Evolutionary conservation across 2,113 vertebrate genomes (phyloP).

Genomic region (Actenoides lindsayi): DNA sequence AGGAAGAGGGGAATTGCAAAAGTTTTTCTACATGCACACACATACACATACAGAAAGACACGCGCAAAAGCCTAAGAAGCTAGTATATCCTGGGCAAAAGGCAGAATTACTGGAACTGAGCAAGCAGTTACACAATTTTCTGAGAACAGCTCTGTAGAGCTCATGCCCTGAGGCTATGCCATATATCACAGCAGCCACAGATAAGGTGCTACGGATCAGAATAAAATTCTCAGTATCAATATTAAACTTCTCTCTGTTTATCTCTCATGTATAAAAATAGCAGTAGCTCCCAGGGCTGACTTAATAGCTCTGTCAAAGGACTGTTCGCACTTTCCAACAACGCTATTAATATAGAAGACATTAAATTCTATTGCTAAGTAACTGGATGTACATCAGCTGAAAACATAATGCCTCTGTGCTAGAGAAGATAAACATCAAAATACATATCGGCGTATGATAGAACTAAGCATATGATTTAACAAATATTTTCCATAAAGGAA

Average conservation of each 20-base stretch:
- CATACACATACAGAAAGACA: background rate
- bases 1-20: background rate
- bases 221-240: constrained; percentile 30
- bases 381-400: constrained; percentile 28
- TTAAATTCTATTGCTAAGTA: constrained; percentile 49
- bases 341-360: constrained; percentile 10
- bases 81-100: background rate
- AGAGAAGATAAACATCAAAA: constrained; percentile 17
- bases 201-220: background rate
- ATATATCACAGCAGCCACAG: background rate
- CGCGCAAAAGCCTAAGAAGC: background rate
- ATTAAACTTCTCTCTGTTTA: constrained; percentile 25
- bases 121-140: background rate
- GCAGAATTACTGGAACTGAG: background rate
- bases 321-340: constrained; percentile 1
- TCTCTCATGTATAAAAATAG: constrained; percentile 41
- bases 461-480: background rate
- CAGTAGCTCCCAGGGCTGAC: constrained; percentile 9
- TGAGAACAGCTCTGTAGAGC: background rate
- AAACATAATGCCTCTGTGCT: background rate
- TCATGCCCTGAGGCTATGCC: background rate
- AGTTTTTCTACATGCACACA: background rate
- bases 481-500: background rate
- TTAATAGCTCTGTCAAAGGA: constrained; percentile 53
- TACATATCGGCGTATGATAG: background rate